These are phyloP conservation scores for Cyprinus carpio DNA, from an alignment of 2,113 vertebrate species.

Conservation along the genomic window DNA sequence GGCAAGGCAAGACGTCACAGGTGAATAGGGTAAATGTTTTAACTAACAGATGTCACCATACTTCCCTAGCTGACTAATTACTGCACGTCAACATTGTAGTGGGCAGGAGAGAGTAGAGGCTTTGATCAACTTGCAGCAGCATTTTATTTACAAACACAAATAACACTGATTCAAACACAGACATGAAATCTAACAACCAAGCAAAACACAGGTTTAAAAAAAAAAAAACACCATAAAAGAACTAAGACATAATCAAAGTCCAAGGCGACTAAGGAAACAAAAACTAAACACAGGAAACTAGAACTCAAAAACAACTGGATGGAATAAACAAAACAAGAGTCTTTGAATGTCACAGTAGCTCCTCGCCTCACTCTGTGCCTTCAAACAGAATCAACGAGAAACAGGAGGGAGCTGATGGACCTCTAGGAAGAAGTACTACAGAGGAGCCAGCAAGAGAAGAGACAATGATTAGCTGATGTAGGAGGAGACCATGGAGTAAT, in stretches of 20 bases:
- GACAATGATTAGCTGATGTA: no score
- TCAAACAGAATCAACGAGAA: not conserved
- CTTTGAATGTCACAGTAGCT: not conserved
- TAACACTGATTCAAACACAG: not conserved
- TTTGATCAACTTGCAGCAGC: no score
- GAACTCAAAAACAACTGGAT: not conserved
- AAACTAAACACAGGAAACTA: no score
- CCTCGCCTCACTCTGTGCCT: not conserved
- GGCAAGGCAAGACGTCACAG: no score
- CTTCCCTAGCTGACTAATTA: no score
- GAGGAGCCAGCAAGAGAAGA: no score
- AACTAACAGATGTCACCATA: no score
- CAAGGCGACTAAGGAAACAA: not conserved
- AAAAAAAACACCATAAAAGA: not conserved
- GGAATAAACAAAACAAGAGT: not conserved
- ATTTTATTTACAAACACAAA: no score
- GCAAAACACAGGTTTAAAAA: not conserved
- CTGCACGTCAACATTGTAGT: no score
- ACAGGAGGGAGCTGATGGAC: not conserved
- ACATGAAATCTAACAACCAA: not conserved
- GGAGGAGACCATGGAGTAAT: not conserved
- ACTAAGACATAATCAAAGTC: not conserved
- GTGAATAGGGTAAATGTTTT: no score
- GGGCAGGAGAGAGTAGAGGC: no score
- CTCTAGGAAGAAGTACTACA: not conserved